phyloP scores from a whole-genome alignment of 2,888 invertebrate genomes.

The Amblyjoppa proteus region DNA sequence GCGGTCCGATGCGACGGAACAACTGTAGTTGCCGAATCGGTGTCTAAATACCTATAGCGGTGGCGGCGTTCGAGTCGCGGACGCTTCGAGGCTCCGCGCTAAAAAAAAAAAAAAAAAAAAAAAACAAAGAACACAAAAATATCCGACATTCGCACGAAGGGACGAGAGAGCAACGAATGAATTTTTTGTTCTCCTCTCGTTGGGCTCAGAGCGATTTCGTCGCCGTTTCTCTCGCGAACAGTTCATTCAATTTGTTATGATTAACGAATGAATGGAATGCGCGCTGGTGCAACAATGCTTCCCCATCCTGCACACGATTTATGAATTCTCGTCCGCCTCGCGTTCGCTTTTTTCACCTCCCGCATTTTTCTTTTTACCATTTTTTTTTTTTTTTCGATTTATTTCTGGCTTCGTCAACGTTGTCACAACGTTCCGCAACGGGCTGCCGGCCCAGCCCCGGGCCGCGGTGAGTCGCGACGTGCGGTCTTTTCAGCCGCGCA shows the following conservation, averaged over 20 bases:
- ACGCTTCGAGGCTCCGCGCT: too few species aligned
- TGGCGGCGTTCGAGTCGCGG: too few species aligned
- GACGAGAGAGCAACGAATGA: background rate
- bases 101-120: too few species aligned
- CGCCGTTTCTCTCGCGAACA: background rate
- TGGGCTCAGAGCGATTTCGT: background rate
- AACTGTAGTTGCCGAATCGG: too few species aligned
- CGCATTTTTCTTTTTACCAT: background rate
- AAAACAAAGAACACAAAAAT: too few species aligned
- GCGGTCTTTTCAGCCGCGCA: background rate
- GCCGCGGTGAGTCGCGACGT: background rate
- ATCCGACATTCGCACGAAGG: too few species aligned
- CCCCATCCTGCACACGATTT: constrained; percentile 5
- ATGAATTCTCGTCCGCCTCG: constrained; percentile 41
- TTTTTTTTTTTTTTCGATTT: background rate
- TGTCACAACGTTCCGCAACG: constrained; percentile 5
- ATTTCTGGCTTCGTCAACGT: constrained; percentile 35
- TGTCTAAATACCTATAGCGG: too few species aligned
- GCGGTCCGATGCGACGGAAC: too few species aligned
- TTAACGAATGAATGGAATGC: constrained; percentile 56
- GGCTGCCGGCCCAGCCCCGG: background rate
- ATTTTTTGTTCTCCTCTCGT: background rate
- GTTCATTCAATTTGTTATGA: constrained; percentile 60
- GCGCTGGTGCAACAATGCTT: constrained; percentile 18
- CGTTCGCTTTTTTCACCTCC: constrained; percentile 20